Evolutionary conservation across 2,888 invertebrate species (phyloP), one percentile per base, ranked within the genome.

Genomic region (Himalopsyche japonica): DNA sequence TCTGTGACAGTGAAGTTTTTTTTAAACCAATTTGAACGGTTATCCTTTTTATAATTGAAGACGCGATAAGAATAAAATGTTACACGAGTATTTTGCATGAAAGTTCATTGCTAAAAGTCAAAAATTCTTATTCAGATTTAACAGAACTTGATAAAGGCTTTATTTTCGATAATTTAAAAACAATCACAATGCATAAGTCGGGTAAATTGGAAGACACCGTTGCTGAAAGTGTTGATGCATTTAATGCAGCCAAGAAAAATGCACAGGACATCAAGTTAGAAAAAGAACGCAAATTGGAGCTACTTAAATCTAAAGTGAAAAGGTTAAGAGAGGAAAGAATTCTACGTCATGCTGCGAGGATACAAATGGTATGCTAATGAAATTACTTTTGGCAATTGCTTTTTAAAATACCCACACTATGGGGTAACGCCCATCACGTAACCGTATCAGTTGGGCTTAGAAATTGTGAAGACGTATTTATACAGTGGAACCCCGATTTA

Each of bases 291-390:
- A 79, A 84, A 76, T 27, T 82, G 77, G 86, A 86, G 82, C 84
- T 86, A 81, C 76, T 85, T 24, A 84, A 85, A 30, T 34, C 83
- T 88, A 88, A 87, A n/a, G 84, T 91, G 1, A 88, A 87, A 4
- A 91, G 90, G 86, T 81, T 91, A 47, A 88, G 92, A n/a, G 90
- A 91, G 80, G 91, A 92, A 79, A 88, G 92, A 8, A 84, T 88
- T 0, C 91, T 91, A 0, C 89, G 91, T 37, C 91, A 92, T 87
- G 91, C 91, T 83, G 91, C 91, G 0, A 89, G 92, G 48, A 90
- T 92, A 85, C 90, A 91, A 49, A 91, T 90, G 90, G 92, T 92
- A 89, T 82, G 64, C 47, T 30, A 12, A 24, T n/a, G 18, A 0
- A 3, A 15, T 15, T 43, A 37, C 10, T 37, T 37, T 10, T 37